Evolutionary conservation across 2,797 vertebrate species (phyloP), one percentile per base, ranked within the genome.

Genomic region (Danio tinwini): DNA sequence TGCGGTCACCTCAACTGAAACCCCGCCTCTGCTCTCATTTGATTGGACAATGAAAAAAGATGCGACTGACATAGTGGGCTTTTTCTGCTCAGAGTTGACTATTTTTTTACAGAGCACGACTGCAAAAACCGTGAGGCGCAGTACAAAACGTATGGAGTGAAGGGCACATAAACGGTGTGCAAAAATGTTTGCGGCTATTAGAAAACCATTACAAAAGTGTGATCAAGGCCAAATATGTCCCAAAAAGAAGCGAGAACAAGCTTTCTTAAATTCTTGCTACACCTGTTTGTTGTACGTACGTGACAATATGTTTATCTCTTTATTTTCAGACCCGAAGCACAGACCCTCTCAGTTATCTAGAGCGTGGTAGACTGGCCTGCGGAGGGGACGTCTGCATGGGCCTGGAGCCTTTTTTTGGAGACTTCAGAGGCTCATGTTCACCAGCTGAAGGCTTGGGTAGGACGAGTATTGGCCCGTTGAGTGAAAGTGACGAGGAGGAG

Each of bases 401-500:
- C 75, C 88, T 92, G 81, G 93, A 94, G 81, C 85, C 92, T 52
- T 94, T 94, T 88, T 88, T 93, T 88, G 89, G 91, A 16, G 93
- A 94, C 90, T 94, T 93, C 86, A 84, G 91, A 17, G 87, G 93
- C 68, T 93, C 93, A 17, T 92, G 93, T 82, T 94, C 94, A 10
- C 93, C 94, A 5, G 92, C 94, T 16, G 94, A 95, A 83, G 93
- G 92, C 74, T 88, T 93, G 84, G 93, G 93, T 71, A 85, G 93
- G 85, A 91, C 90, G 63, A 93, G 93, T 90, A 94, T 95, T 37
- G 93, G 93, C 19, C 93, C 94, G 0, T 93, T 96, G 84, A 96
- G 96, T 85, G 96, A 97, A 92, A 96, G 95, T 3, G 96, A 96
- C 84, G 94, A 95, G 64, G 92, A 87, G 55, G 93, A 90, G 85